These are phyloP conservation scores for Ammospiza caudacuta DNA, from an alignment of 2,113 vertebrate genomes.

Conservation along the genomic window DNA sequence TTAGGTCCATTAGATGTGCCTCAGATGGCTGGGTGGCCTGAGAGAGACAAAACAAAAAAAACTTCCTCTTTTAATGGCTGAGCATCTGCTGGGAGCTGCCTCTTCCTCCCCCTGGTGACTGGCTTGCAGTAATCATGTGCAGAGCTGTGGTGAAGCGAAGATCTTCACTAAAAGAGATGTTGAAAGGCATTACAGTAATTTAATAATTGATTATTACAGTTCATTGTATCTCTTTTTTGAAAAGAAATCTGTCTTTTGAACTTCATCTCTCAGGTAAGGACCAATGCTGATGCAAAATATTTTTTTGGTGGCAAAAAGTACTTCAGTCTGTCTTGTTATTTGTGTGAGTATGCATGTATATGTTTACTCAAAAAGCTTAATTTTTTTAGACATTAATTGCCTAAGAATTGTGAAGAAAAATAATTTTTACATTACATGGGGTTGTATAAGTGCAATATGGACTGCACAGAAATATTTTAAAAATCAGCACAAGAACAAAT, in stretches of 20 bases:
- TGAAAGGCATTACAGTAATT: neutral
- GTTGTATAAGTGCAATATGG: neutral
- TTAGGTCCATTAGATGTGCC: neutral
- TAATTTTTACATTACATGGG: neutral
- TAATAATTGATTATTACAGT: neutral
- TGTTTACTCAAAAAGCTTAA: neutral
- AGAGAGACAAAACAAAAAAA: neutral
- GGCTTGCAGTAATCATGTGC: neutral
- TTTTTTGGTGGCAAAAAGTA: neutral
- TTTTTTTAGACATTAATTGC: neutral
- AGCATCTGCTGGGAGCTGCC: neutral
- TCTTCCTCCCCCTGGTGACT: neutral
- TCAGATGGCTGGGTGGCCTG: neutral
- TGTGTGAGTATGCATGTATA: neutral
- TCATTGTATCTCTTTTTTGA: neutral
- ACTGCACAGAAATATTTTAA: neutral
- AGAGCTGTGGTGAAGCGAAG: neutral
- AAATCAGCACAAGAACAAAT: neutral
- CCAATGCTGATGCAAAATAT: neutral
- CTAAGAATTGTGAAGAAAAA: neutral
- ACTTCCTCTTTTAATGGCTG: neutral
- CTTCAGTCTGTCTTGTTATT: neutral
- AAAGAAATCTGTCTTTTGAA: neutral
- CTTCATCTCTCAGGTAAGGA: neutral
- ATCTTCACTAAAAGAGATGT: neutral